Base-by-base conservation (phyloP, 2,113 vertebrate genomes). In the Cebus imitator region DNA sequence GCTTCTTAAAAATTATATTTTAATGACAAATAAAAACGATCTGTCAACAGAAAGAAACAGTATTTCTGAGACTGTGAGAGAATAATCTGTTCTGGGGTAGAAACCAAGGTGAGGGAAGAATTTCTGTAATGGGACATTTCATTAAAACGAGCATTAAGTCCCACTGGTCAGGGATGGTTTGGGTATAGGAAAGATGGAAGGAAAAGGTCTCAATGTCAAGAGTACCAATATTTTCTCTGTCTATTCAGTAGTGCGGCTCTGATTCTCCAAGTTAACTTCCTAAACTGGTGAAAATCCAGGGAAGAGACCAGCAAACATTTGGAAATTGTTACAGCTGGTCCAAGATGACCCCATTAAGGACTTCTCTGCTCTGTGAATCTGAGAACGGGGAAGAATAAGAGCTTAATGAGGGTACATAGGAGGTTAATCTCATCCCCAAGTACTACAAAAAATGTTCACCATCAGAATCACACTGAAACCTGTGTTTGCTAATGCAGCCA, bases 181-280 rank as follows among this genome's bases (percentile, higher is more conserved):
- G 25, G 50, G 17, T 55, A 3, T 37, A 78, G 30, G 35, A 8
- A 93, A 50, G 70, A 80, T 40, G 78, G 75, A 45, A 48, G 37
- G 66, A 70, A 52, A 88, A 50, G 5, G 12, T 64, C 76, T 73
- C 58, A 68, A 1, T 85, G 50, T 89, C 79, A 57, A 93, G 11
- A 87, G 35, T 35, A 76, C 40, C 57, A 52, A 16, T 8, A 37
- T 96, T 89, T 97, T 91, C 23, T 92, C 84, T 96, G 50, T 52
- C 43, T 79, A 6, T 48, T 90, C 81, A 90, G 35, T 57, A 43
- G 48, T 75, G 30, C 73, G 25, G 18, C 21, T 94, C 21, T 79
- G 45, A 68, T 23, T 87, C 17, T 12, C 80, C 80, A 94, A 32
- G 2, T 80, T 94, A 72, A 68, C 30, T 64, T 87, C 8, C 30